Evolutionary conservation across 2,113 vertebrate species (phyloP), one percentile per base, ranked within the genome.

Genomic region (Scartelaos histophorus): DNA sequence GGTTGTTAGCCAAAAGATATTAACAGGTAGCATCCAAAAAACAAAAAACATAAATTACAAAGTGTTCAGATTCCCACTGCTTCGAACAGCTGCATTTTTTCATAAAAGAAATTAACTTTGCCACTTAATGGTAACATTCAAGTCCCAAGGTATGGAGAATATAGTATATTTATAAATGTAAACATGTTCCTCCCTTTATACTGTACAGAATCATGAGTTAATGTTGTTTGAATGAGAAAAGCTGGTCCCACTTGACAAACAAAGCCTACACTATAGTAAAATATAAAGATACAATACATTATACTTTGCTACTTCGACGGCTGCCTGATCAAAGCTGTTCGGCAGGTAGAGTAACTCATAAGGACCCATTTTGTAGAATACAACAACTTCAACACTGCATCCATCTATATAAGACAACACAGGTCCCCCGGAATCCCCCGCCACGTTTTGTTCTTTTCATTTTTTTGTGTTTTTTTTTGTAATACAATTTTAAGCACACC

Each of bases 231-330:
- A 66, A 87, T 88, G 82, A 87, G 80, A 85, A 80, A 83, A 85
- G 80, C 86, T 88, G 87, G 85, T 89, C 87, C 87, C 88, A 80
- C 81, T 82, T 83, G 5, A 74, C 65, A 85, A 91, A 89, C 74
- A 76, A 82, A 81, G 78, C 85, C 81, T 88, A 89, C 66, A 74
- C 78, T 86, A 87, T 87, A 83, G 69, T 83, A 82, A 87, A 91
- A 89, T 87, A 88, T 80, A 88, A 88, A 87, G 82, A 75, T 89
- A 90, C 76, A 71, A 83, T 84, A 90, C 82, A 78, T 76, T 85
- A 83, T 84, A 85, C 77, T 87, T 83, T 90, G 89, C 90, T 92
- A 92, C 91, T 90, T 85, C 82, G 78, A 86, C 66, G 77, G 80
- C 87, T 80, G 84, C 89, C 89, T 83, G 80, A 86, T 88, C 79